Evolutionary conservation across 2,888 invertebrate species (phyloP).

Genomic region (Dasysyrphus tricinctus): DNA sequence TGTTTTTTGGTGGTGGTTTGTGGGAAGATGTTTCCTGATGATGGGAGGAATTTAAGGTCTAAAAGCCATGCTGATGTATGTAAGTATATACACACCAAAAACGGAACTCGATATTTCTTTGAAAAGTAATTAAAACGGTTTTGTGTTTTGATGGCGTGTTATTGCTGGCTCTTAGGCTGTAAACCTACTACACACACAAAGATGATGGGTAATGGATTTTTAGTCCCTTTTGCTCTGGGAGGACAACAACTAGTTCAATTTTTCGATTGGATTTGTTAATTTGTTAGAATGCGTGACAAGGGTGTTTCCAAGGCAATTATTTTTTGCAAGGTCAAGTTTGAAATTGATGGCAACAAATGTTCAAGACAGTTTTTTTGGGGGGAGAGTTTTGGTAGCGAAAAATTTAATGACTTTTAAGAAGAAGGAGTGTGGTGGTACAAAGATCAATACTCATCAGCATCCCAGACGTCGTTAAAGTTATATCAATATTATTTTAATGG

Average conservation of each 20-base stretch:
- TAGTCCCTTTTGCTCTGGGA: conserved; percentile 6
- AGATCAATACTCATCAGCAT: neutral
- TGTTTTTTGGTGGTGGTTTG: neutral
- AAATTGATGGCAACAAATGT: conserved; percentile 16
- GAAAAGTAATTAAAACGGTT: conserved; percentile 66
- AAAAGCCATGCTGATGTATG: neutral
- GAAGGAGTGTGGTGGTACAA: neutral
- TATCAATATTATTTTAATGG: neutral
- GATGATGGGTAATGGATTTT: conserved; percentile 40
- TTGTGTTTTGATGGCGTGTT: conserved; percentile 53
- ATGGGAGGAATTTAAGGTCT: neutral
- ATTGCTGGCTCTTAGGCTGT: neutral
- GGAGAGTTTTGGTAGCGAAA: neutral
- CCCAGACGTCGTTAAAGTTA: neutral
- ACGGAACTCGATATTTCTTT: conserved; percentile 49
- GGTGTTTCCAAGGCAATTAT: conserved; percentile 31
- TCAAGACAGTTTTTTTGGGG: conserved; percentile 1
- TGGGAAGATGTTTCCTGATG: neutral
- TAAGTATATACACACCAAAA: neutral
- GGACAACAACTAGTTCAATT: conserved; percentile 25
- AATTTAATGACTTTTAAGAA: neutral
- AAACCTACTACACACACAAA: neutral
- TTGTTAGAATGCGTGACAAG: conserved; percentile 62
- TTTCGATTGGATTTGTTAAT: conserved; percentile 70
- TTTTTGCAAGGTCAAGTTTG: conserved; percentile 13